A percentile compares a stretch with the other conserved stretches of the same genome.
Conservation (phyloP, 64 coral and sea anemone species). For the Montipora capricornis region DNA sequence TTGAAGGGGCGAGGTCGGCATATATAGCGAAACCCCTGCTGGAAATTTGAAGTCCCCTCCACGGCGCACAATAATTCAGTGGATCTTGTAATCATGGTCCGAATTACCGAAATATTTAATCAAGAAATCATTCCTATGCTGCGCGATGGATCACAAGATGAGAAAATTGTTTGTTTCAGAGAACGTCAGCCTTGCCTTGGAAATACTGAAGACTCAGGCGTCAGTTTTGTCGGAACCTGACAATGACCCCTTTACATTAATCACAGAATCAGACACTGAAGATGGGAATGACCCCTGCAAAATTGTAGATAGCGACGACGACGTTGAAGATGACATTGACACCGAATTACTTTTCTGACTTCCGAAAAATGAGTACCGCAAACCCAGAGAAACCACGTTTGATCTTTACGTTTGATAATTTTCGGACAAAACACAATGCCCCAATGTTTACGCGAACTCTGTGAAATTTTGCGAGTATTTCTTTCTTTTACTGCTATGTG, state of each 20-base stretch:
- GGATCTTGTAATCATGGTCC: constrained; percentile 59
- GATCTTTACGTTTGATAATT: no score
- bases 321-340: constrained; percentile 26
- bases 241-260: constrained; percentile 32
- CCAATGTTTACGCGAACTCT: no score
- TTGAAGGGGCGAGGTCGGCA: constrained; percentile 28
- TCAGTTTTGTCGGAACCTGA: constrained; percentile 34
- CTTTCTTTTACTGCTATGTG: constrained; percentile 13
- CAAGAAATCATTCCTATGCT: constrained; percentile 54
- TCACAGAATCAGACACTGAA: constrained; percentile 39
- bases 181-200: constrained; percentile 42
- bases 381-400: no score
- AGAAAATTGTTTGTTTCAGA: constrained; percentile 1
- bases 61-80: constrained; percentile 39
- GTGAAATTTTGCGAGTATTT: not conserved
- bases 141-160: constrained; percentile 1
- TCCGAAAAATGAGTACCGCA: no score
- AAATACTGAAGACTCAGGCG: constrained; percentile 53
- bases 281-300: constrained; percentile 46
- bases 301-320: constrained; percentile 39
- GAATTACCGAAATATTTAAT: constrained; percentile 25
- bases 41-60: constrained; percentile 51
- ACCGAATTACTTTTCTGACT: not conserved
- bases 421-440: no score
- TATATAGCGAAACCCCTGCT: constrained; percentile 13